These are phyloP conservation scores for Agonopterix subpropinquella DNA, from an alignment of 2,888 invertebrate species.

Conservation along the genomic window DNA sequence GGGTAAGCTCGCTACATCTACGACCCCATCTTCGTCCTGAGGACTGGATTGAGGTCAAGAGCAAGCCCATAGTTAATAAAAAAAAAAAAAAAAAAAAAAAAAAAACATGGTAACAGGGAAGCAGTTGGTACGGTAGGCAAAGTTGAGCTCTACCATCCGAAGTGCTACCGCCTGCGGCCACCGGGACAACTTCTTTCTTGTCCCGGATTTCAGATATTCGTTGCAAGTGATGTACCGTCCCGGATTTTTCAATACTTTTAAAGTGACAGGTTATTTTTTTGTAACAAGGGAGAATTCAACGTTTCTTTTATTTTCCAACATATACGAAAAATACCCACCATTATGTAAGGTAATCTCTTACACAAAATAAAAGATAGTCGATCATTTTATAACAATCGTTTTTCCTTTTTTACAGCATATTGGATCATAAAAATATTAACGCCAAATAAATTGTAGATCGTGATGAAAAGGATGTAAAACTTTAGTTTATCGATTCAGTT, in stretches of 20 bases:
- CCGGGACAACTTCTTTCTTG: constrained; percentile 33
- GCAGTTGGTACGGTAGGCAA: constrained; percentile 27
- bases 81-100: too few species aligned
- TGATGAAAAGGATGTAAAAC: too few species aligned
- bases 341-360: constrained; percentile 14
- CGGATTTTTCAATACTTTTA: constrained; percentile 5
- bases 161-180: constrained; percentile 26
- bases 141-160: constrained; percentile 27
- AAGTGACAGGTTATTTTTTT: background rate
- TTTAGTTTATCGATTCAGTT: constrained; percentile 31
- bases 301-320: constrained; percentile 20
- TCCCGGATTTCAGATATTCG: constrained; percentile 7
- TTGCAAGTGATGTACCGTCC: constrained; percentile 6
- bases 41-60: too few species aligned
- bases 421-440: too few species aligned
- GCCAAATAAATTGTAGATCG: too few species aligned
- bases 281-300: background rate
- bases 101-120: constrained; percentile 20
- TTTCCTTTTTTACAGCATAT: too few species aligned
- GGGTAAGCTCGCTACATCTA: too few species aligned
- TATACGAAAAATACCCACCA: constrained; percentile 22
- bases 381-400: too few species aligned
- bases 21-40: too few species aligned
- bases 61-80: too few species aligned
- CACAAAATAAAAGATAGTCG: too few species aligned